A percentile compares a stretch with the other conserved stretches of the same genome.
Conservation (phyloP, 1,140 invertebrate species). For the Caenorhabditis brenneri region DNA sequence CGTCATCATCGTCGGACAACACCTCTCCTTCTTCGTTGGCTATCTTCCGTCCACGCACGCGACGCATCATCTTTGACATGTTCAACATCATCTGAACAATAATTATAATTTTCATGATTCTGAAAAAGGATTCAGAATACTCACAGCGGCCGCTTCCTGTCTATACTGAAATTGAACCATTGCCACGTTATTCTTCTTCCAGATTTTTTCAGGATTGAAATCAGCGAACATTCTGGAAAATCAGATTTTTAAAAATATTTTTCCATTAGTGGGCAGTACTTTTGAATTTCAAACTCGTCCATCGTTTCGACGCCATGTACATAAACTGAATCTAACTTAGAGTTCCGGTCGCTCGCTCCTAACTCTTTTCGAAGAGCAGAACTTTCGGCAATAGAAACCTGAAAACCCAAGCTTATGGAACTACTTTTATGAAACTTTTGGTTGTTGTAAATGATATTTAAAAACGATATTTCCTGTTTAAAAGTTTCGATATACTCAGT, state of each 20-base stretch:
- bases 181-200: not conserved
- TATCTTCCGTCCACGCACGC: slow-evolving; percentile 36
- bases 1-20: slow-evolving; percentile 36
- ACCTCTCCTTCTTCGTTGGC: slow-evolving; percentile 39
- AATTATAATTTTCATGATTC: not conserved
- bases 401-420: not conserved
- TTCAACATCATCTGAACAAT: slow-evolving; percentile 44
- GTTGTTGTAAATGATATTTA: too few species aligned
- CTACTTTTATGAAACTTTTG: too few species aligned
- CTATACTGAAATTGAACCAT: slow-evolving; percentile 33
- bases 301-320: slow-evolving; percentile 26
- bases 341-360: not conserved
- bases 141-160: slow-evolving; percentile 28
- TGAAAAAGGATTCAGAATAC: not conserved
- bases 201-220: slow-evolving; percentile 13
- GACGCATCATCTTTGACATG: slow-evolving; percentile 30
- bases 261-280: not conserved
- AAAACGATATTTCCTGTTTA: too few species aligned
- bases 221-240: slow-evolving; percentile 44
- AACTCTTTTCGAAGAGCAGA: not conserved
- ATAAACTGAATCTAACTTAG: not conserved
- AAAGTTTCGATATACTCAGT: not conserved
- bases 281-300: slow-evolving; percentile 28
- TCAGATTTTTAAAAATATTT: not conserved
- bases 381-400: not conserved